Conservation (phyloP, 2,888 invertebrate genomes). For the Pandemis corylana region DNA sequence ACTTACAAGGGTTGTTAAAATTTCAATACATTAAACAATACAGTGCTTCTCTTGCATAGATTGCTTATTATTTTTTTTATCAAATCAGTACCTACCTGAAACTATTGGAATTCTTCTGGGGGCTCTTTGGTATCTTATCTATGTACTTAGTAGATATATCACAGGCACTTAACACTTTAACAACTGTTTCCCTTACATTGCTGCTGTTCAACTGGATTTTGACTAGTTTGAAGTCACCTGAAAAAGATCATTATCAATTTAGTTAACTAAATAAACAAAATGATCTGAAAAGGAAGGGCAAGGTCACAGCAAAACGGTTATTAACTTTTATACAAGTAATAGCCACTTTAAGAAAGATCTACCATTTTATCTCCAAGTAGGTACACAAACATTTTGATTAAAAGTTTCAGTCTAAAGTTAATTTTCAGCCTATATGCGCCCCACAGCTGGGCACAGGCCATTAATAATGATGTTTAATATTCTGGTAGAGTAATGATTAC, state of each 20-base stretch:
- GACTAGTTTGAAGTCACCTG: slow-evolving; percentile 89
- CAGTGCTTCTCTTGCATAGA: no score
- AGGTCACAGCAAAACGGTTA: no score
- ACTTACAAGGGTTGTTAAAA: no score
- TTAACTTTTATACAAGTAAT: no score
- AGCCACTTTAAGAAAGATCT: no score
- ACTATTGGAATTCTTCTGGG: slow-evolving; percentile 49
- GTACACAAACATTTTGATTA: no score
- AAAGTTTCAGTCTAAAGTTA: no score
- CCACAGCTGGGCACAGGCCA: no score
- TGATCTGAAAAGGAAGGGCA: no score
- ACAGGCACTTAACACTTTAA: slow-evolving; percentile 91
- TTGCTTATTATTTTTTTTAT: neutral
- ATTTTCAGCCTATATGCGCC: no score
- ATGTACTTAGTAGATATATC: slow-evolving; percentile 94
- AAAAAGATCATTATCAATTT: slow-evolving; percentile 49
- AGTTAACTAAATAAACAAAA: neutral
- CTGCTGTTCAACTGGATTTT: slow-evolving; percentile 89
- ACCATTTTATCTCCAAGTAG: no score
- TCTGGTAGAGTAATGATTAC: slow-evolving; percentile 51
- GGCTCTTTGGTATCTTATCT: slow-evolving; percentile 87
- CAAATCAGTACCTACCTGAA: slow-evolving; percentile 66
- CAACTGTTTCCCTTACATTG: slow-evolving; percentile 89
- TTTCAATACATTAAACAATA: no score
- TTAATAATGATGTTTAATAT: neutral